Percentiles rank a stretch among this genome's conserved stretches.
phyloP scores from a whole-genome alignment of 1,140 invertebrate genomes.

The Danaus melanippus region DNA sequence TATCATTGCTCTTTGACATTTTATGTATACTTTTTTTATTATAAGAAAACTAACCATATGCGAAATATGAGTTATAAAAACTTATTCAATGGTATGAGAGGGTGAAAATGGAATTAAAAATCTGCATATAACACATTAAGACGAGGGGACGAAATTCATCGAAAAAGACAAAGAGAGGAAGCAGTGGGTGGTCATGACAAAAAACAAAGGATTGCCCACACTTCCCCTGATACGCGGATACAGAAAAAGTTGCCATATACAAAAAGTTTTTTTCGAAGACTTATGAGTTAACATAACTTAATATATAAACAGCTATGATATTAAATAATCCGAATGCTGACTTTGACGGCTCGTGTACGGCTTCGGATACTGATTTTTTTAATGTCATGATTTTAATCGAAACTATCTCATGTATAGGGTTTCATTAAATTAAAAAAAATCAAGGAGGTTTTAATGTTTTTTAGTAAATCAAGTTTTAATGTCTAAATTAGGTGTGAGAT shows the following conservation, averaged over 20 bases:
- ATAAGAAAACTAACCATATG: too few species aligned
- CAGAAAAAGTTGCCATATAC: constrained; percentile 38
- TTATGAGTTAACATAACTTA: constrained; percentile 24
- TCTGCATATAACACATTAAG: constrained; percentile 48
- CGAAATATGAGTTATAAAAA: too few species aligned
- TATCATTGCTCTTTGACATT: too few species aligned
- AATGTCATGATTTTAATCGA: neutral
- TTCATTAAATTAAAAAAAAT: constrained; percentile 5
- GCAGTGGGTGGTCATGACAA: constrained; percentile 49
- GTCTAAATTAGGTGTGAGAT: neutral
- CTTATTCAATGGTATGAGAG: constrained; percentile 3
- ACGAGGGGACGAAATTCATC: constrained; percentile 53
- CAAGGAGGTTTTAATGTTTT: constrained; percentile 3
- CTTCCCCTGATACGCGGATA: constrained; percentile 45
- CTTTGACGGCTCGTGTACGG: too few species aligned
- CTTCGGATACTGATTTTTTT: constrained; percentile 1
- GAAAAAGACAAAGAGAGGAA: constrained; percentile 65
- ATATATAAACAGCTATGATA: constrained; percentile 5
- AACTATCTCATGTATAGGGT: neutral
- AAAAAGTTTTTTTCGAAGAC: constrained; percentile 41
- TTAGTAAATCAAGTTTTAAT: too few species aligned
- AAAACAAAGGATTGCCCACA: constrained; percentile 48
- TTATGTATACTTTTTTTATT: too few species aligned
- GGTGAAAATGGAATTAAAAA: constrained; percentile 23
- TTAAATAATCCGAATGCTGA: neutral